A percentile compares a stretch with the other conserved stretches of the same genome.
phyloP scores from a whole-genome alignment of 2,113 vertebrate genomes.

The Dunckerocampus dactyliophorus region DNA sequence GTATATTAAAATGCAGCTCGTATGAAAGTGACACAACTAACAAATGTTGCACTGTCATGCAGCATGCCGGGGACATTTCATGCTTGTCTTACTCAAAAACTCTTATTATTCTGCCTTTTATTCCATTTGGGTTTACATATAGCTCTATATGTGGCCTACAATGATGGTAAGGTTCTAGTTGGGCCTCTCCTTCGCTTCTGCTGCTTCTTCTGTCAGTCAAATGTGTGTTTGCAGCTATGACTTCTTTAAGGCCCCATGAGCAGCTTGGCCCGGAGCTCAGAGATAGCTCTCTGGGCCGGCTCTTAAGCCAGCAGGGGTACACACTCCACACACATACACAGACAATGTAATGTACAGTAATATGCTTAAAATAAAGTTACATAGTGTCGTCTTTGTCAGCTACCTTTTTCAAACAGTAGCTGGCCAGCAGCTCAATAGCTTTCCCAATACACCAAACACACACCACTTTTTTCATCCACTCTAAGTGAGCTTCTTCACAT shows the following conservation, averaged over 20 bases:
- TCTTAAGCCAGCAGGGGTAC: conserved; percentile 39
- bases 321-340: conserved; percentile 28
- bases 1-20: no score
- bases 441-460: no score
- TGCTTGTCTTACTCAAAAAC: conserved; percentile 48
- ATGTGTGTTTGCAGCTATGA: conserved; percentile 44
- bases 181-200: conserved; percentile 46
- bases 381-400: neutral
- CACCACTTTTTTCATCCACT: neutral
- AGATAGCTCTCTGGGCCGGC: conserved; percentile 20
- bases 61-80: neutral
- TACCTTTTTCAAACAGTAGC: neutral
- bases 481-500: neutral
- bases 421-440: neutral
- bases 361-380: neutral
- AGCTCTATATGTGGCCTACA: conserved; percentile 77
- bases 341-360: neutral
- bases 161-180: conserved; percentile 73
- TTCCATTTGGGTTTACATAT: conserved; percentile 54
- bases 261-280: conserved; percentile 16
- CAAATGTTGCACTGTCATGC: neutral
- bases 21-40: neutral
- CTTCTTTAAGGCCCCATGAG: conserved; percentile 14
- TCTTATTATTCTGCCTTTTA: conserved; percentile 63
- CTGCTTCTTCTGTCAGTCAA: conserved; percentile 53